These are phyloP conservation scores for Melanotaenia boesemani DNA, from an alignment of 2,797 vertebrate genomes.

Conservation along the genomic window DNA sequence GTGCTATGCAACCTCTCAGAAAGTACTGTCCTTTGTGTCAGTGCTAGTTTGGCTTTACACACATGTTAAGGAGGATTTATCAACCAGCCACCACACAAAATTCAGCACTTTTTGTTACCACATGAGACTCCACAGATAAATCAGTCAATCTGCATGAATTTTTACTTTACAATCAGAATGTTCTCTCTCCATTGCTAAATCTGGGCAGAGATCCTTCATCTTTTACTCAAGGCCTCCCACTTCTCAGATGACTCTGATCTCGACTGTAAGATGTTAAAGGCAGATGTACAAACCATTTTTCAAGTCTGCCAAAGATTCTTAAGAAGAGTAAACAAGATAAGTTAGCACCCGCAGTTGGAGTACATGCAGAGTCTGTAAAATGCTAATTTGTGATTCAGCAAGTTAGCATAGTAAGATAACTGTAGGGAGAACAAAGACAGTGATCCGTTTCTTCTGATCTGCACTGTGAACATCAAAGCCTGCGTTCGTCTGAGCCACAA, in stretches of 20 bases:
- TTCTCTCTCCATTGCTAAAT: background rate
- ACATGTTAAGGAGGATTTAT: no score
- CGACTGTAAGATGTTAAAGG: background rate
- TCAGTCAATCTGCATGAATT: background rate
- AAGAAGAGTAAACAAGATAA: background rate
- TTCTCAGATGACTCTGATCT: background rate
- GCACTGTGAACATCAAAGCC: background rate
- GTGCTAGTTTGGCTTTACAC: no score
- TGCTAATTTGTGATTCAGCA: background rate
- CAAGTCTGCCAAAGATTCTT: background rate
- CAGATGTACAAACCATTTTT: background rate
- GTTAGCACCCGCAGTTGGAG: background rate
- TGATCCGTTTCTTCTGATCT: background rate
- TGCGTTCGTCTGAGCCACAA: background rate
- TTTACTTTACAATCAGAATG: background rate
- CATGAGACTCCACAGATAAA: background rate
- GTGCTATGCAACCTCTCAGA: background rate
- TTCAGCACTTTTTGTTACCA: background rate
- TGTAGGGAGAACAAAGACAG: background rate
- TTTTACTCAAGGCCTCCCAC: background rate
- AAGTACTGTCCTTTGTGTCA: no score
- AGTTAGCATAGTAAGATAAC: background rate
- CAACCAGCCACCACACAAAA: background rate
- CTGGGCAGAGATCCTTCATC: background rate
- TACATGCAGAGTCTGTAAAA: background rate